phyloP scores from a whole-genome alignment of 2,888 invertebrate species.

The Caenorhabditis parvicauda region DNA sequence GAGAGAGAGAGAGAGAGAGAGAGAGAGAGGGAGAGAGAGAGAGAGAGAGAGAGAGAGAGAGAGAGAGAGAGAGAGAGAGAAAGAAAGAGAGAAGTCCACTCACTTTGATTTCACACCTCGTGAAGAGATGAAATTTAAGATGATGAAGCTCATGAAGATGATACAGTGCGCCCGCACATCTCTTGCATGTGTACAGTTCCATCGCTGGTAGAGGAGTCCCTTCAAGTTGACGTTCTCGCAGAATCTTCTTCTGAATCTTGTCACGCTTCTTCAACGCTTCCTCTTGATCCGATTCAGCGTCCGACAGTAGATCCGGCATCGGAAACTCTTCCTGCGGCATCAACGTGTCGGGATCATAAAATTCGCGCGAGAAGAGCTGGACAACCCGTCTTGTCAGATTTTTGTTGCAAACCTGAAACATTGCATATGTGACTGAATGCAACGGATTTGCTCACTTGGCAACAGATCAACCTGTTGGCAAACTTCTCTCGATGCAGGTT shows the following conservation, averaged over 20 bases:
- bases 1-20: too few relatives aligned
- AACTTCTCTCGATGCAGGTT: conserved; percentile 1
- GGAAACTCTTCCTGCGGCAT: too few relatives aligned
- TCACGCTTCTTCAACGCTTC: neutral
- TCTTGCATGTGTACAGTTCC: conserved; percentile 30
- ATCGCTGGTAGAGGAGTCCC: conserved; percentile 9
- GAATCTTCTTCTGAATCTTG: conserved; percentile 6
- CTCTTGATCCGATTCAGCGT: conserved; percentile 3
- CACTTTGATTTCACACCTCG: conserved; percentile 31
- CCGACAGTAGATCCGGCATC: too few relatives aligned
- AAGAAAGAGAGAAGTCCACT: too few relatives aligned
- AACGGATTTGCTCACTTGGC: too few relatives aligned
- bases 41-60: too few relatives aligned
- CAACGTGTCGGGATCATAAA: conserved; percentile 16
- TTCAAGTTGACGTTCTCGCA: neutral
- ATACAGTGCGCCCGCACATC: conserved; percentile 24
- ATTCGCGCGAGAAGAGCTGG: conserved; percentile 20
- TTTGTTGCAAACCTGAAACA: conserved; percentile 28
- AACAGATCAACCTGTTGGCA: neutral
- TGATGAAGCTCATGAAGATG: conserved; percentile 27
- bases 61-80: too few relatives aligned
- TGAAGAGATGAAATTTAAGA: conserved; percentile 22
- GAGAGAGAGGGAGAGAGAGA: too few relatives aligned
- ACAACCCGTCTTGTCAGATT: conserved; percentile 18
- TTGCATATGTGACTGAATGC: neutral